phyloP scores from a whole-genome alignment of 2,888 invertebrate species.

The Sipha maydis region DNA sequence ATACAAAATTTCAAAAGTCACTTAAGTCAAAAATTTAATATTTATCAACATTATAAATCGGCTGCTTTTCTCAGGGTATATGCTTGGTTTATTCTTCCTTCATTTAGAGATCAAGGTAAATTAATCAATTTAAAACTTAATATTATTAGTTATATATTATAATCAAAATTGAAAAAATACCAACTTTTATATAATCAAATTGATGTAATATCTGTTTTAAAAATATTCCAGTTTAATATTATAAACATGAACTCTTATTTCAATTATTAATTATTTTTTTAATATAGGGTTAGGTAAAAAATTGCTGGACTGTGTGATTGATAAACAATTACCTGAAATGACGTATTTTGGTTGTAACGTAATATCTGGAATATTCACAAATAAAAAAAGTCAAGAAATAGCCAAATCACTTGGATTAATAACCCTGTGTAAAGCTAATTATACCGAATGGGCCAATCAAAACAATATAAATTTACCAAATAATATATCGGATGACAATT shows the following conservation, averaged over 20 bases:
- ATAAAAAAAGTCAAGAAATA: conserved; percentile 45
- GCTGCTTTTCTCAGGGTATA: conserved; percentile 30
- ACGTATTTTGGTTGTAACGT: conserved; percentile 34
- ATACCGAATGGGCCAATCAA: conserved; percentile 44
- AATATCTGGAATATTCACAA: conserved; percentile 45
- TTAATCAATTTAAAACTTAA: background rate
- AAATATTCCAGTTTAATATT: background rate
- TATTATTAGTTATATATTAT: background rate
- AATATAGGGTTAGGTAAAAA: conserved; percentile 38
- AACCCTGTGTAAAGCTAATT: background rate
- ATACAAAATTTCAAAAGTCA: conserved; percentile 48
- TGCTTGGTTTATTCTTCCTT: conserved; percentile 48
- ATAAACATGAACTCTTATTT: background rate
- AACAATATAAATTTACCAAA: conserved; percentile 23
- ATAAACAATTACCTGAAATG: conserved; percentile 46
- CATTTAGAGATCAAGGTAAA: conserved; percentile 34
- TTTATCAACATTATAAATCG: conserved; percentile 28
- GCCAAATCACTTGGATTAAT: conserved; percentile 34
- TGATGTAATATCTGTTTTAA: background rate
- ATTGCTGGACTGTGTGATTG: conserved; percentile 38
- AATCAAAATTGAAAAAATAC: background rate
- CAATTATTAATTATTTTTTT: background rate
- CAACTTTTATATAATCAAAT: too few relatives aligned
- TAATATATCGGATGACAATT: conserved; percentile 8
- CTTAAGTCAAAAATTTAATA: conserved; percentile 47